Evolutionary conservation across 2,113 vertebrate genomes (phyloP).

Genomic region (Dunckerocampus dactyliophorus): DNA sequence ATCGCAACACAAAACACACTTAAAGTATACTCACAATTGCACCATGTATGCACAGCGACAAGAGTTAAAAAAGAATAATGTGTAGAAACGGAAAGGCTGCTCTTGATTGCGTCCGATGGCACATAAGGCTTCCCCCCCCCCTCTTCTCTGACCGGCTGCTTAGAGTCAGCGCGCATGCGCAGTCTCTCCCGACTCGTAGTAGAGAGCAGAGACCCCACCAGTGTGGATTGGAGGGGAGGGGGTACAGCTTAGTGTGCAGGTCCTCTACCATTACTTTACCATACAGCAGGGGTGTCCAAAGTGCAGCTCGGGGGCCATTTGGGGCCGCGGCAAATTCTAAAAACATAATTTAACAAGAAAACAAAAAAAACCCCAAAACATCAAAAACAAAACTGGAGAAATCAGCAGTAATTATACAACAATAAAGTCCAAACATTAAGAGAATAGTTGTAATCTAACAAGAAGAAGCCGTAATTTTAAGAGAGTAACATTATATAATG

Average conservation of each 20-base stretch:
- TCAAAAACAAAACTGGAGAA: no score
- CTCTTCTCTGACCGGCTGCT: constrained; percentile 67
- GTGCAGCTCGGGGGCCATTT: no score
- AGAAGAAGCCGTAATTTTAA: no score
- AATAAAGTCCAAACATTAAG: no score
- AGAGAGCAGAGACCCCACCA: constrained; percentile 47
- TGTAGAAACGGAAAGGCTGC: constrained; percentile 36
- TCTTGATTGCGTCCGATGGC: constrained; percentile 80
- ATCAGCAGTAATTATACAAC: no score
- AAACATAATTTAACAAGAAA: no score
- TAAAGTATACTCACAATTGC: constrained; percentile 75
- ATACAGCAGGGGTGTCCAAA: no score
- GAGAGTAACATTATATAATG: no score
- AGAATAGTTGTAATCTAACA: no score
- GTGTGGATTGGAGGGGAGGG: no score
- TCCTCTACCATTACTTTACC: neutral
- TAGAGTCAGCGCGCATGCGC: constrained; percentile 76
- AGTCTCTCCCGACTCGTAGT: constrained; percentile 59
- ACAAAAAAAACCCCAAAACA: no score
- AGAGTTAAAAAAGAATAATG: constrained; percentile 44
- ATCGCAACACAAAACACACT: neutral
- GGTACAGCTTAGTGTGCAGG: constrained; percentile 4
- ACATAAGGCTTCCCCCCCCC: constrained; percentile 64
- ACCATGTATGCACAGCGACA: constrained; percentile 81
- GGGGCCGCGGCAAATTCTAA: neutral